Conservation (phyloP, 2,888 invertebrate species). For the Pharmacophagus antenor region DNA sequence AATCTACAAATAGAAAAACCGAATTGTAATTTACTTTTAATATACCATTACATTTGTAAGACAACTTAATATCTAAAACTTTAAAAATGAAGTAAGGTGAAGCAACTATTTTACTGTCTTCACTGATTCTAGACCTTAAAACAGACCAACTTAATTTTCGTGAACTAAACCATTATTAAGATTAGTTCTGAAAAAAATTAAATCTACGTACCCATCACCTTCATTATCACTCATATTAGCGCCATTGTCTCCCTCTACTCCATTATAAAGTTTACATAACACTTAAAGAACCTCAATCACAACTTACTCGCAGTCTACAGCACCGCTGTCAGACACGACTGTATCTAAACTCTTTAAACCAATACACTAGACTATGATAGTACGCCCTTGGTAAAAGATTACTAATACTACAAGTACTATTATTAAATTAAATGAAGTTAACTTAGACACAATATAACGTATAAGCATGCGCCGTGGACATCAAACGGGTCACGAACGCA, state of each 20-base stretch:
- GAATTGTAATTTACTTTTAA: slow-evolving; percentile 31
- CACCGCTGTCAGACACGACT: slow-evolving; percentile 44
- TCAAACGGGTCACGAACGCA: slow-evolving; percentile 78
- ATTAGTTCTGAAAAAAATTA: background rate
- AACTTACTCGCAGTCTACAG: slow-evolving; percentile 33
- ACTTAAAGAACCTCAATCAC: slow-evolving; percentile 68
- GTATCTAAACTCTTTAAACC: slow-evolving; percentile 56
- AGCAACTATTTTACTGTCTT: background rate
- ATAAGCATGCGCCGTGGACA: slow-evolving; percentile 70
- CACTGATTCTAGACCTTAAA: background rate
- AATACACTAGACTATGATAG: slow-evolving; percentile 64
- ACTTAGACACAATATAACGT: slow-evolving; percentile 64
- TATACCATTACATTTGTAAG: background rate
- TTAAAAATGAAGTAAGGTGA: background rate
- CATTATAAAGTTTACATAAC: slow-evolving; percentile 67
- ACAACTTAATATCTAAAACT: background rate
- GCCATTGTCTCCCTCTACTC: slow-evolving; percentile 51
- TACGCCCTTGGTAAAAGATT: slow-evolving; percentile 77
- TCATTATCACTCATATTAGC: slow-evolving; percentile 48
- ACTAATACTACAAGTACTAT: slow-evolving; percentile 71
- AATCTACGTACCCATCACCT: slow-evolving; percentile 60
- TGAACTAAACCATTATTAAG: background rate
- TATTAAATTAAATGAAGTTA: slow-evolving; percentile 79
- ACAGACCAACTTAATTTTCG: background rate
- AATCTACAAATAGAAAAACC: slow-evolving; percentile 79